Conservation (phyloP, 2,797 vertebrate genomes). For the Lepus townsendii region DNA sequence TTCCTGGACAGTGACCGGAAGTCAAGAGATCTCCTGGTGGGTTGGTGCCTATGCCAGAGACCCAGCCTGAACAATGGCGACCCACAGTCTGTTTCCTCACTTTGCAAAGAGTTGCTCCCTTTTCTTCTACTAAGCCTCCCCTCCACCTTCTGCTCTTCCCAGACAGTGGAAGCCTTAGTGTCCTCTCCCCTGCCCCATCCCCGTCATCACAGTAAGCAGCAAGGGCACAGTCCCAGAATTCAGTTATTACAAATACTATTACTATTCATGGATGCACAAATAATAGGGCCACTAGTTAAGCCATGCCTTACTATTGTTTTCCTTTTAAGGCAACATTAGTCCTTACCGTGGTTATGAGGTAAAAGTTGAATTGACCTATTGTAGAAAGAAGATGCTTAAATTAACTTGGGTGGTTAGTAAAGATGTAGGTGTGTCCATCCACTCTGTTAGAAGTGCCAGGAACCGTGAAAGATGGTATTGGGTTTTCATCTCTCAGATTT, state of each 20-base stretch:
- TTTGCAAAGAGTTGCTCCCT: background rate
- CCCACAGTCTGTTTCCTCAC: background rate
- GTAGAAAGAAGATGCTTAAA: slow-evolving; percentile 30
- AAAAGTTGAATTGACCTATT: slow-evolving; percentile 14
- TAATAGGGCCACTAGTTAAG: background rate
- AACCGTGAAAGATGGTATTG: background rate
- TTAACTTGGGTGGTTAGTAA: slow-evolving; percentile 31
- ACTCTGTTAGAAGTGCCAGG: slow-evolving; percentile 20
- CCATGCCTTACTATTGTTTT: background rate
- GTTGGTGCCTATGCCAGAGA: background rate
- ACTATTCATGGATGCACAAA: background rate
- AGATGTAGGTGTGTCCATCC: background rate
- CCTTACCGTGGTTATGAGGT: background rate
- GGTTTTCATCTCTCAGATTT: background rate
- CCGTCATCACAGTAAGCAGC: background rate
- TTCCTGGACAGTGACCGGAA: background rate
- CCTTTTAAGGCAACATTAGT: background rate
- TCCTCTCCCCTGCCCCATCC: background rate
- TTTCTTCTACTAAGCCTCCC: background rate
- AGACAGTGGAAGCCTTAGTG: background rate
- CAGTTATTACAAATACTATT: background rate
- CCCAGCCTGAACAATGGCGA: background rate
- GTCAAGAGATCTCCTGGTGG: background rate
- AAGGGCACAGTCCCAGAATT: background rate
- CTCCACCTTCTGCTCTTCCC: background rate